A percentile compares a stretch with the other conserved stretches of the same genome.
Conservation (phyloP, 2,797 vertebrate species). For the Tolypeutes matacus region DNA sequence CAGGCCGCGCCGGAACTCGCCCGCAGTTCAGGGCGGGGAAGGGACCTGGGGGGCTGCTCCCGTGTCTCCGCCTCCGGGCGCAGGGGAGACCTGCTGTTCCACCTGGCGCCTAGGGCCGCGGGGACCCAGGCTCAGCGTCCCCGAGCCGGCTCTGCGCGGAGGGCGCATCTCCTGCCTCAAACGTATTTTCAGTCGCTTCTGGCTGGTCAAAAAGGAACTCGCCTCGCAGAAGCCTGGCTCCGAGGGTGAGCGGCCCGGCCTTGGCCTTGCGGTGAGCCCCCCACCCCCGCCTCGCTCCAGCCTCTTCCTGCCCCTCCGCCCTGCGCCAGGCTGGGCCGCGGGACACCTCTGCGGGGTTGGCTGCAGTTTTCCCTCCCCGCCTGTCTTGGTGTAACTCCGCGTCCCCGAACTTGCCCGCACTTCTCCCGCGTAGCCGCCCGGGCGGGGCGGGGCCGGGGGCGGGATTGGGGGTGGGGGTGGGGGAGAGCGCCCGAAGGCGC, state of each 20-base stretch:
- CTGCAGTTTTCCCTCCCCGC: not conserved
- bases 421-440: not conserved
- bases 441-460: not conserved
- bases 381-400: not conserved
- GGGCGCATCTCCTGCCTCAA: not conserved
- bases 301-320: not conserved
- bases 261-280: not conserved
- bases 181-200: not conserved
- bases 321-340: not conserved
- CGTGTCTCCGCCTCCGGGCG: not conserved
- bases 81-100: not conserved
- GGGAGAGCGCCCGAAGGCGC: not conserved
- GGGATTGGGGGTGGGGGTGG: not conserved
- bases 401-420: constrained; percentile 60
- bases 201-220: not conserved
- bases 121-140: not conserved
- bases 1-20: constrained; percentile 83
- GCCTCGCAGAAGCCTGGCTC: not conserved
- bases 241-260: not conserved
- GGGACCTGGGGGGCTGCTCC: not conserved
- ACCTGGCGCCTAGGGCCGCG: fast-evolving
- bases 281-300: not conserved
- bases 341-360: not conserved
- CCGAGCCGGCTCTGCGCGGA: not conserved
- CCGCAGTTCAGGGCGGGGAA: not conserved